Conservation (phyloP, 2,113 vertebrate species). For the Phyllostomus hastatus region DNA sequence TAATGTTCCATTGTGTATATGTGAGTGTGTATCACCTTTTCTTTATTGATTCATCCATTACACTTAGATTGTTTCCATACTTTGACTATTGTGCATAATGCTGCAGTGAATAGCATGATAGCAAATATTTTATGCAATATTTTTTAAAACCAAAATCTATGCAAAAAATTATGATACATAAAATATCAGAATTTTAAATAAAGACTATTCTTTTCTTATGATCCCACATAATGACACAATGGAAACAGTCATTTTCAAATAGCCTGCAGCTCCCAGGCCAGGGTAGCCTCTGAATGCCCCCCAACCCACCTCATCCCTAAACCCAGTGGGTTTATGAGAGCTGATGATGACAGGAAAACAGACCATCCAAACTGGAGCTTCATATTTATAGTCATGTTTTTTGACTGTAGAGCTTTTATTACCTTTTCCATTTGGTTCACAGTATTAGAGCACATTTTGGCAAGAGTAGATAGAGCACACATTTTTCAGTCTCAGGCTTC, state of each 20-base stretch:
- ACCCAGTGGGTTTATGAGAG: neutral
- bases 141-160: neutral
- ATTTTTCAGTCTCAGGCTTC: neutral
- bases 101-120: neutral
- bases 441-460: neutral
- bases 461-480: neutral
- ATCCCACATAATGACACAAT: neutral
- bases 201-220: neutral
- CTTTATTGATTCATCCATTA: neutral
- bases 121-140: neutral
- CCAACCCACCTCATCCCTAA: neutral
- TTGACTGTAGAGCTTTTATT: neutral
- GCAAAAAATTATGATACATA: neutral
- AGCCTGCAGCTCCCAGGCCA: neutral
- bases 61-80: neutral
- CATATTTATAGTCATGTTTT: neutral
- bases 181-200: constrained; percentile 24
- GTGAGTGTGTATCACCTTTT: neutral
- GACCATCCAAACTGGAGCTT: neutral
- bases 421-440: neutral
- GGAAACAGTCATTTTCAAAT: neutral
- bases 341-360: neutral
- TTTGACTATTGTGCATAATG: neutral
- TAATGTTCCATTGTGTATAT: neutral
- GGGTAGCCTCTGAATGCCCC: neutral